These are phyloP conservation scores for Ferrisia virgata DNA, from an alignment of 2,888 invertebrate species.

Conservation along the genomic window DNA sequence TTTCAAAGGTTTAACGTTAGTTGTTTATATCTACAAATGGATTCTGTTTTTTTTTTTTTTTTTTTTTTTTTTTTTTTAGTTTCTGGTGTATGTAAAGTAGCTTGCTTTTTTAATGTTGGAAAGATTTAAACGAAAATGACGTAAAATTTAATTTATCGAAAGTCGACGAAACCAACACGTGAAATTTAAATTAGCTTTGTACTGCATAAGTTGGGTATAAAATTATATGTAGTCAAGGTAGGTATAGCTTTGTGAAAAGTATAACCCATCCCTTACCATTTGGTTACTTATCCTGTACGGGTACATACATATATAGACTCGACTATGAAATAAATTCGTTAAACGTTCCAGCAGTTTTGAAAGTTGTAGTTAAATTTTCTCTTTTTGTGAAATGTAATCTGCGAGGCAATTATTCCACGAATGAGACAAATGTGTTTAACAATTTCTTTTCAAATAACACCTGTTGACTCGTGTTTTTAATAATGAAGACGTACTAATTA, in stretches of 20 bases:
- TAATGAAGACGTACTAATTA: conserved; percentile 6
- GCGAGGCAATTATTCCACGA: not conserved
- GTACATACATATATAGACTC: too few species aligned
- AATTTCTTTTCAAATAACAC: conserved; percentile 7
- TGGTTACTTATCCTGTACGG: too few species aligned
- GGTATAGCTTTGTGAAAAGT: not conserved
- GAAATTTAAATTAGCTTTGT: not conserved
- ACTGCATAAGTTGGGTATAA: not conserved
- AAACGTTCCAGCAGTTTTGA: not conserved
- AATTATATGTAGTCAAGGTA: too few species aligned
- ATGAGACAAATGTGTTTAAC: not conserved
- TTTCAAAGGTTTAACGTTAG: not conserved
- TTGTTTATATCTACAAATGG: too few species aligned
- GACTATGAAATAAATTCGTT: not conserved
- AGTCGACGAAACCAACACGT: not conserved
- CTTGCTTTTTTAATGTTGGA: not conserved
- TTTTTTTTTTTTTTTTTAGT: not conserved
- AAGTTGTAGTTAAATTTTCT: not conserved
- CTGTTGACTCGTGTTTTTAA: not conserved
- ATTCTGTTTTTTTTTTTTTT: not conserved
- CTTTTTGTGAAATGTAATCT: not conserved
- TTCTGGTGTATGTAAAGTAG: too few species aligned
- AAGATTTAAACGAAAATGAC: not conserved
- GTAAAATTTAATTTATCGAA: not conserved
- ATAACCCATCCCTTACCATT: not conserved